Evolutionary conservation across 2,113 vertebrate genomes (phyloP).

Genomic region (Oryzias javanicus): DNA sequence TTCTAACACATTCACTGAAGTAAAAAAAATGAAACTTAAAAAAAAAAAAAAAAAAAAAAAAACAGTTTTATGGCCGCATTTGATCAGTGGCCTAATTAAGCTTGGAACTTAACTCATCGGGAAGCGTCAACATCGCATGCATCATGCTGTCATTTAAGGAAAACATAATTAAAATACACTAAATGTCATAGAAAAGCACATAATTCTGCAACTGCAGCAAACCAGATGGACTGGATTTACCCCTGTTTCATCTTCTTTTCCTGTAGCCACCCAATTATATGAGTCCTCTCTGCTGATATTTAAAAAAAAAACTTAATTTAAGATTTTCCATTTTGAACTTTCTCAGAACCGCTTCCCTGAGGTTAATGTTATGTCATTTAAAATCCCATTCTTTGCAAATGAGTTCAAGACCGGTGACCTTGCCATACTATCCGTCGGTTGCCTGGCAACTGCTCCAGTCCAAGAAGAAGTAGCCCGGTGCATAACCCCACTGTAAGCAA

Average conservation of each 20-base stretch:
- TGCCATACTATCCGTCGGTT: slow-evolving; percentile 9
- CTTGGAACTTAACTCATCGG: neutral
- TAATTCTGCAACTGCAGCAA: neutral
- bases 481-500: slow-evolving; percentile 14
- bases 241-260: neutral
- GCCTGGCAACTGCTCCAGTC: slow-evolving; percentile 18
- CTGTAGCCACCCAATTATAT: neutral
- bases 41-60: neutral
- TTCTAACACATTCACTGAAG: too few relatives aligned
- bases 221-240: neutral
- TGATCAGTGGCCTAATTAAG: neutral
- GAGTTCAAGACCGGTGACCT: slow-evolving; percentile 12
- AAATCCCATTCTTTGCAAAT: slow-evolving; percentile 1
- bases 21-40: neutral
- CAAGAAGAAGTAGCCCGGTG: slow-evolving; percentile 19
- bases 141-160: neutral
- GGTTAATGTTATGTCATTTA: neutral
- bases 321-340: neutral
- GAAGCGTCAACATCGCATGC: neutral
- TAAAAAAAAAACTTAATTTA: neutral
- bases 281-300: neutral
- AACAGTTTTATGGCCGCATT: neutral
- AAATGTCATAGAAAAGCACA: neutral
- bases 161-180: neutral
- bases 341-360: slow-evolving; percentile 1